Evolutionary conservation across 2,797 vertebrate genomes (phyloP).

Genomic region (Sebastes nivosus): DNA sequence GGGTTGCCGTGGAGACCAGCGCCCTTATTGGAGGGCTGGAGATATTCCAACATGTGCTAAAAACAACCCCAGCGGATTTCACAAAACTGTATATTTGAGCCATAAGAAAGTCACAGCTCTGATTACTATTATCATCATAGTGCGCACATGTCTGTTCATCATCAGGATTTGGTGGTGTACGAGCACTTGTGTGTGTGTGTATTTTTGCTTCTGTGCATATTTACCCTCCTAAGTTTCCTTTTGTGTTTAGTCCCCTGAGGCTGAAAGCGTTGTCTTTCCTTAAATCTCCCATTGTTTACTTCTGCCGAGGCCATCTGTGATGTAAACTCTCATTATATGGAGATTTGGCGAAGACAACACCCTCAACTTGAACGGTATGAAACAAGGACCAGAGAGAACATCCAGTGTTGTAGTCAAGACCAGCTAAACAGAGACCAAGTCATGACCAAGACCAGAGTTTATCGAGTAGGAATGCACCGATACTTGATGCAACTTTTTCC

Average conservation of each 20-base stretch:
- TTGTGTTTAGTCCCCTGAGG: slow-evolving; percentile 67
- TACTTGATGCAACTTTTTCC: rapidly evolving
- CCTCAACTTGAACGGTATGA: neutral
- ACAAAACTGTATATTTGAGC: slow-evolving; percentile 24
- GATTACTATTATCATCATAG: neutral
- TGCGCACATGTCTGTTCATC: neutral
- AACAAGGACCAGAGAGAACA: neutral
- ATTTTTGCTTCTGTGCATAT: slow-evolving; percentile 33
- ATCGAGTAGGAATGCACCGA: too few relatives aligned
- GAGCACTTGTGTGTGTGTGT: slow-evolving; percentile 18
- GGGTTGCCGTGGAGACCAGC: slow-evolving; percentile 68
- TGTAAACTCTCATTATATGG: slow-evolving; percentile 17
- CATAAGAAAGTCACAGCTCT: neutral
- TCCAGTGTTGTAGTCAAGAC: neutral
- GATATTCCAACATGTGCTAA: slow-evolving; percentile 35
- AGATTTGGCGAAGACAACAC: slow-evolving; percentile 6
- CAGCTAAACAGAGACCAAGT: too few relatives aligned
- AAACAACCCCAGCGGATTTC: slow-evolving; percentile 24
- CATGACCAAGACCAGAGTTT: too few relatives aligned
- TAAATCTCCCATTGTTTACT: slow-evolving; percentile 53
- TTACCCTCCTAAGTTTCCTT: slow-evolving; percentile 29
- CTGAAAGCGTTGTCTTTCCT: slow-evolving; percentile 54
- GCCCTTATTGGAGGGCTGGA: slow-evolving; percentile 44
- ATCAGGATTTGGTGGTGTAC: neutral
- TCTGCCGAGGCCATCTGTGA: slow-evolving; percentile 56